phyloP scores from a whole-genome alignment of 64 coral and sea anemone species.

The Stichodactyla mertensii region DNA sequence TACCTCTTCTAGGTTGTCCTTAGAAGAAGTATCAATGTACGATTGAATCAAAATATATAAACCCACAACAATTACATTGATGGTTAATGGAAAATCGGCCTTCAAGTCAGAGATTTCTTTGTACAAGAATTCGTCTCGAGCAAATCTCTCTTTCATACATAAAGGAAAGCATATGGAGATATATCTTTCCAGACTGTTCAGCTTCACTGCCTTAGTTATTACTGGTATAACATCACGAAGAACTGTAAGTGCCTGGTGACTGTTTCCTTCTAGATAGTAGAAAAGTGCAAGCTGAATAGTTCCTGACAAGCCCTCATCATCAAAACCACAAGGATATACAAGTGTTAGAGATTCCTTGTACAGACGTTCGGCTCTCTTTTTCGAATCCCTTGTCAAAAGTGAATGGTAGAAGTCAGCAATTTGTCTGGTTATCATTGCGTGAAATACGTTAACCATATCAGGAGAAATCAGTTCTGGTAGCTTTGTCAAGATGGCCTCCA shows the following conservation, averaged over 20 bases:
- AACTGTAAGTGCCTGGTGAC: conserved; percentile 9
- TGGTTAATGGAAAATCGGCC: not conserved
- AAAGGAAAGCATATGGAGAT: conserved; percentile 5
- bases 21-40: not conserved
- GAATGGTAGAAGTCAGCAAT: conserved; percentile 22
- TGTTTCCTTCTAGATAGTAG: conserved; percentile 7
- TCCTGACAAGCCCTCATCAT: conserved; percentile 15
- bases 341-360: conserved; percentile 15
- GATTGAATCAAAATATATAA: conserved; percentile 6
- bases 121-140: conserved; percentile 17
- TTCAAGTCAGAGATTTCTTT: conserved; percentile 6
- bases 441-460: not conserved
- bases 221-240: not conserved
- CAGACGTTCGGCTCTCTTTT: conserved; percentile 10
- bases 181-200: conserved; percentile 16
- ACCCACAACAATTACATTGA: conserved; percentile 15
- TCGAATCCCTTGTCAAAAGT: not conserved
- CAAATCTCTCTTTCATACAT: conserved; percentile 17
- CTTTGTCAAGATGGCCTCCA: conserved; percentile 9
- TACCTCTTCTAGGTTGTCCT: not conserved
- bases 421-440: conserved; percentile 7
- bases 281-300: conserved; percentile 15
- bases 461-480: conserved; percentile 15
- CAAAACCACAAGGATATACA: conserved; percentile 20
- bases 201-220: conserved; percentile 6